Evolutionary conservation across 1,140 invertebrate species (phyloP).

Genomic region (Brachionus koreanus): DNA sequence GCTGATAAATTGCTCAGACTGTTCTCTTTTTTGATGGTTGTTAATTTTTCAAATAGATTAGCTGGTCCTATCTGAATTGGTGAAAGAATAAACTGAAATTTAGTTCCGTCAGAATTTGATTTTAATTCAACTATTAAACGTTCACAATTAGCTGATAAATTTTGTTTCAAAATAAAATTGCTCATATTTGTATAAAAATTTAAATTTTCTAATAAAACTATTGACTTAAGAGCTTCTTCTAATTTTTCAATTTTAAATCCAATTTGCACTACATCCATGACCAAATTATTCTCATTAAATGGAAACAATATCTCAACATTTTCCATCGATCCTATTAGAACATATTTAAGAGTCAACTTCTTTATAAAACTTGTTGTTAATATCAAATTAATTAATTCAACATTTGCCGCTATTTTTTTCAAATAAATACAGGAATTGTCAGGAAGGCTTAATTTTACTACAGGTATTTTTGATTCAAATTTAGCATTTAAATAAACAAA

Average conservation of each 20-base stretch:
- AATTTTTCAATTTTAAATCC: neutral
- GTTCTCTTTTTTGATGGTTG: neutral
- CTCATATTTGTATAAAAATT: neutral
- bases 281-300: neutral
- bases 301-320: neutral
- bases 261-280: neutral
- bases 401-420: neutral
- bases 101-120: neutral
- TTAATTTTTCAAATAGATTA: neutral
- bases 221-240: neutral
- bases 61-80: neutral
- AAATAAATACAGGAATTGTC: neutral
- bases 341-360: neutral
- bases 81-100: slow-evolving; percentile 5
- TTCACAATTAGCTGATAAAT: neutral
- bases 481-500: neutral
- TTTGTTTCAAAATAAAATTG: neutral
- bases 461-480: neutral
- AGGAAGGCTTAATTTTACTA: neutral
- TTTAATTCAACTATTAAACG: neutral
- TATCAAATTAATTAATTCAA: neutral
- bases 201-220: neutral
- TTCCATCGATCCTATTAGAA: slow-evolving; percentile 5
- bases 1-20: neutral
- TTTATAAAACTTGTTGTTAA: neutral